These are phyloP conservation scores for Condylostylus longicornis DNA, from an alignment of 1,140 invertebrate species.

Conservation along the genomic window DNA sequence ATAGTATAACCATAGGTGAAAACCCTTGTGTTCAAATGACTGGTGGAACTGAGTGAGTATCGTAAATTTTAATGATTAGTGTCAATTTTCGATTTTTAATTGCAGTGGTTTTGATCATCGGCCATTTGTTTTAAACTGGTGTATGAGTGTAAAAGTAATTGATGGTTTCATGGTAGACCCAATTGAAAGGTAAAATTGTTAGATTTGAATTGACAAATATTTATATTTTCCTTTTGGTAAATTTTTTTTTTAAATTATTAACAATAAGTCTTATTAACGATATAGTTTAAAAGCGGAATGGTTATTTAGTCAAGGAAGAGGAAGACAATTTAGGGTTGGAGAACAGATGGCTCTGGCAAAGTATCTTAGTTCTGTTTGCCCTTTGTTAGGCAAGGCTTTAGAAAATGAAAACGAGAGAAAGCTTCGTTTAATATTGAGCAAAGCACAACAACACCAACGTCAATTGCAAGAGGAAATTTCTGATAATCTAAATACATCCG, in stretches of 20 bases:
- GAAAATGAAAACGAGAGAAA: constrained; percentile 77
- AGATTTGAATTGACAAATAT: neutral
- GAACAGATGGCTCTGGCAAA: constrained; percentile 68
- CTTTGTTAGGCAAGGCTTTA: constrained; percentile 53
- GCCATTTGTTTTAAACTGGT: constrained; percentile 87
- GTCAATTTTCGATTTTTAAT: constrained; percentile 4
- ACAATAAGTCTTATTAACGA: constrained; percentile 11
- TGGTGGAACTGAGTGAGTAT: constrained; percentile 19
- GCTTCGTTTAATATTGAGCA: constrained; percentile 65
- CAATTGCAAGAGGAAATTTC: constrained; percentile 52
- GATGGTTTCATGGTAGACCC: constrained; percentile 79
- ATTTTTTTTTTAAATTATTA: constrained; percentile 2
- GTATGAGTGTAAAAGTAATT: constrained; percentile 68
- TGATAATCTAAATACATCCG: constrained; percentile 26
- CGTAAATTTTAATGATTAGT: neutral
- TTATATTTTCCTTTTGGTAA: neutral
- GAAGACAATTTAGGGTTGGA: constrained; percentile 69
- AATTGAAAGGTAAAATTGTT: constrained; percentile 61
- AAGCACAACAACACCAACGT: constrained; percentile 78
- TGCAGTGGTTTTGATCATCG: constrained; percentile 76
- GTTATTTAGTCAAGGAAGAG: constrained; percentile 84
- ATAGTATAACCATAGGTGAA: constrained; percentile 66
- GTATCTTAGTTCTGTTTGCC: constrained; percentile 65
- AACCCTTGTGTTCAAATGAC: constrained; percentile 56
- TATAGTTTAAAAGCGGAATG: constrained; percentile 82